Evolutionary conservation across 1,140 invertebrate species (phyloP), one percentile per base, ranked within the genome.

Genomic region (Hycleus cichorii): DNA sequence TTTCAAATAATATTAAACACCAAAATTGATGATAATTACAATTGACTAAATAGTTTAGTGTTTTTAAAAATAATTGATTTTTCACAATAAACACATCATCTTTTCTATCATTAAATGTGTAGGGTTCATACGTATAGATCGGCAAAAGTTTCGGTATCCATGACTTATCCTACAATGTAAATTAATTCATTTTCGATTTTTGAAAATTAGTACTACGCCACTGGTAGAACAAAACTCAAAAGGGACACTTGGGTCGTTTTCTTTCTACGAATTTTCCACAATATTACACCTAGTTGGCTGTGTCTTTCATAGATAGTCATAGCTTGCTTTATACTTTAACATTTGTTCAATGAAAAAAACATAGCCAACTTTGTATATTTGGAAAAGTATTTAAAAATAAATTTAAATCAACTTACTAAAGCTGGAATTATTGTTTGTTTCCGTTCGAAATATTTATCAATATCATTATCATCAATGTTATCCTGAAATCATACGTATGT

Each of bases 11-110:
- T 24, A 71, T 60, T 39, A 58, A 64, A 60, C 68, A 69, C 69
- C 69, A 71, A 62, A 71, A 71, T 25, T 69, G 68, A 47, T 69
- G 68, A 51, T 64, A 71, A 47, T 59, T 64, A 49, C 68, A 69
- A 39, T 59, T 62, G 32, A 67, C 18, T 18, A 71, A 57, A 59
- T 61, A 66, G 11, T 68, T 54, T 53, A 71, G 56, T 49, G 49
- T 58, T 40, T 64, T 52, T 39, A 69, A 48, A 57, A 62, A 71
- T 46, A 53, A 27, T 8, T 51, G 43, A 58, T 63, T 65, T 11
- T 24, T 47, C 38, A 62, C 4, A 55, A 67, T 68, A 46, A 25
- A 26, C 11, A 40, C 39, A 59, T 70, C 65, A 57, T 69, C 67
- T 68, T 58, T 43, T 1, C 49, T 43, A 27, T 55, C 38, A 39